Base-by-base conservation (phyloP, 2,113 vertebrate genomes). In the Semicossyphus pulcher region DNA sequence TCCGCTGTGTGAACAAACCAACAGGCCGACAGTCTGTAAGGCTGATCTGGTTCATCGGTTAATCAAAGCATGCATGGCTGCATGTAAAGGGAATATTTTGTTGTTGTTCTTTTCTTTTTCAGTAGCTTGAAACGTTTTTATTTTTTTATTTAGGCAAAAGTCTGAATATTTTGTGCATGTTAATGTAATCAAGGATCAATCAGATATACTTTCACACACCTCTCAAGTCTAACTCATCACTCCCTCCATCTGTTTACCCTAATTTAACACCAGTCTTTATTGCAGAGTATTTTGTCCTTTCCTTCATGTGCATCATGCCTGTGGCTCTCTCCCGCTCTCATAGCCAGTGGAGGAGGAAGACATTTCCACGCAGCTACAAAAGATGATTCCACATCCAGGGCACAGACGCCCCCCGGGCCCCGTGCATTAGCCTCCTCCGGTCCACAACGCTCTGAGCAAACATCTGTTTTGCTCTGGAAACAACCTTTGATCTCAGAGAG, bases 321-420 rank as follows among this genome's bases (percentile, higher is more conserved):
- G 52, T 61, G 63, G 71, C 60, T 69, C 57, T 48, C 58, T 83
- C 61, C 48, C 57, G 59, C 47, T 59, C 79, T 83, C 72, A 68
- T 45, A 61, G 72, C 63, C 58, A 62, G 63, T 83, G 57, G 79
- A 83, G 60, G 66, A 72, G 21, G 67, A 73, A 72, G 72, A 41
- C 84, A 89, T 86, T 88, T 92, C 72, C 86, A 60, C 69, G 86
- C 76, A 84, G 70, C 76, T 76, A 83, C 70, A 90, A 89, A 84
- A 80, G 81, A 84, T 47, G 62, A 82, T 78, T 80, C 75, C 54
- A 72, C 79, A 89, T 88, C 74, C 85, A 89, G 88, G 86, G 66
- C 84, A 88, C 70, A 41, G 25, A 21, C 64, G 25, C 72, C 88
- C 81, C 76, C 61, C 44, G 59, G 78, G 89, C 77, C 67, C 20